Percentiles rank a stretch among this genome's conserved stretches.
Conservation (phyloP, 2,797 vertebrate genomes). For the Gobio occitaniae region DNA sequence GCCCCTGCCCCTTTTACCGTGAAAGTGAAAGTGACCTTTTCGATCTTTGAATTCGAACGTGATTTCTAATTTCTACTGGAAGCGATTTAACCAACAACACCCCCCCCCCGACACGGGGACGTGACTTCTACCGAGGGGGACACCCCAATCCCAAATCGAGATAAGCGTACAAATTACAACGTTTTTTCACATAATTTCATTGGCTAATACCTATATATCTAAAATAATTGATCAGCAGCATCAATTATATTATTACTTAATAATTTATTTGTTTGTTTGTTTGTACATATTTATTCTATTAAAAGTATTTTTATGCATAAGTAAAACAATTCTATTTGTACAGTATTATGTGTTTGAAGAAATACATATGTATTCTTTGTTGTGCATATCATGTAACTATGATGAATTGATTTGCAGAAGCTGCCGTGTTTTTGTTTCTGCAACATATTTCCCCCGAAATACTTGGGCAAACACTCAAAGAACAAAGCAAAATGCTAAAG, state of each 20-base stretch:
- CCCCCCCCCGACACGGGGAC: too few species aligned
- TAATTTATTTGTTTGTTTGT: background rate
- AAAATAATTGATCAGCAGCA: background rate
- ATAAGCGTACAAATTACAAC: too few species aligned
- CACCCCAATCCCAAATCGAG: too few species aligned
- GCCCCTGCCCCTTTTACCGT: too few species aligned
- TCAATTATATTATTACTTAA: background rate
- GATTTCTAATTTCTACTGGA: too few species aligned
- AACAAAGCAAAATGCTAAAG: conserved; percentile 29
- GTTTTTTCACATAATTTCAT: too few species aligned
- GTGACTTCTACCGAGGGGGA: too few species aligned
- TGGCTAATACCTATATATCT: too few species aligned
- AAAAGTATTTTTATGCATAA: background rate
- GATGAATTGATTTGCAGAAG: conserved; percentile 15
- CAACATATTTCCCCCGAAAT: background rate
- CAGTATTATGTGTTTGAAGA: background rate
- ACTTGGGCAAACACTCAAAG: conserved; percentile 15
- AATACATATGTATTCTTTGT: background rate
- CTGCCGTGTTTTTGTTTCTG: background rate
- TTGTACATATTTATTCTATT: background rate
- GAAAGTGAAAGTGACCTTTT: too few species aligned
- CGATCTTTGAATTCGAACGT: too few species aligned
- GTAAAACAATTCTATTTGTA: background rate
- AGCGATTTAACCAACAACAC: too few species aligned
- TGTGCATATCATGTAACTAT: background rate